phyloP scores from a whole-genome alignment of 2,113 vertebrate species.

The Cephalopterus ornatus region DNA sequence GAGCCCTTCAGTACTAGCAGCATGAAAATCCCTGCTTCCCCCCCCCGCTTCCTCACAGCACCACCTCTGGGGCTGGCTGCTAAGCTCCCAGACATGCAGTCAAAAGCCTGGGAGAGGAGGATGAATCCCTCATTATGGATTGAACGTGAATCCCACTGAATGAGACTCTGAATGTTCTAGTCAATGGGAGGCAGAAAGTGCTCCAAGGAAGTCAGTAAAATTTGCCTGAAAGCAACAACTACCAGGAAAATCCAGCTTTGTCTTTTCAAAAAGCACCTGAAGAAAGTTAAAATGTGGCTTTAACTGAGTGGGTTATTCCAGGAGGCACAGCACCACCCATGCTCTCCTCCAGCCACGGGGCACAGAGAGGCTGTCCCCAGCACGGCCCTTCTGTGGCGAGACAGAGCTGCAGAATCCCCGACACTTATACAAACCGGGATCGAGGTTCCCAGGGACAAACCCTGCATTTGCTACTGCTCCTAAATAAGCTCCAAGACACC shows the following conservation, averaged over 20 bases:
- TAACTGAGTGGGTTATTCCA: neutral
- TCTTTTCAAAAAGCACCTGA: neutral
- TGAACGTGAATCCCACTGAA: neutral
- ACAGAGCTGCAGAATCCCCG: neutral
- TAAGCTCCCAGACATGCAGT: neutral
- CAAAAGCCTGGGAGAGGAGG: neutral
- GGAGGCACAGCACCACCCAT: fast-evolving
- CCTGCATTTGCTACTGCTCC: fast-evolving
- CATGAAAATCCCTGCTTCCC: neutral
- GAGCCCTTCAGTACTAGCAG: neutral
- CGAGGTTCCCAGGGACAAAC: neutral
- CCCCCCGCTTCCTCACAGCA: neutral
- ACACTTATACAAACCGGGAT: fast-evolving
- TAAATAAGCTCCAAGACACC: fast-evolving
- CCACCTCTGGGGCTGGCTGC: neutral
- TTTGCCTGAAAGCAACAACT: neutral
- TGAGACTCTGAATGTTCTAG: neutral
- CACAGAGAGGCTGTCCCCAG: neutral
- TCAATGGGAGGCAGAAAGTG: neutral
- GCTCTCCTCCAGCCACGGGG: neutral
- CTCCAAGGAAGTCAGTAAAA: neutral
- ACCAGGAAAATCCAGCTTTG: neutral
- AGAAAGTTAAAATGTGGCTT: neutral
- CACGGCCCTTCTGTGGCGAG: fast-evolving
- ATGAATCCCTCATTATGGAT: fast-evolving